Evolutionary conservation across 64 coral and sea anemone genomes (phyloP).

Genomic region (Platygyra sinensis): DNA sequence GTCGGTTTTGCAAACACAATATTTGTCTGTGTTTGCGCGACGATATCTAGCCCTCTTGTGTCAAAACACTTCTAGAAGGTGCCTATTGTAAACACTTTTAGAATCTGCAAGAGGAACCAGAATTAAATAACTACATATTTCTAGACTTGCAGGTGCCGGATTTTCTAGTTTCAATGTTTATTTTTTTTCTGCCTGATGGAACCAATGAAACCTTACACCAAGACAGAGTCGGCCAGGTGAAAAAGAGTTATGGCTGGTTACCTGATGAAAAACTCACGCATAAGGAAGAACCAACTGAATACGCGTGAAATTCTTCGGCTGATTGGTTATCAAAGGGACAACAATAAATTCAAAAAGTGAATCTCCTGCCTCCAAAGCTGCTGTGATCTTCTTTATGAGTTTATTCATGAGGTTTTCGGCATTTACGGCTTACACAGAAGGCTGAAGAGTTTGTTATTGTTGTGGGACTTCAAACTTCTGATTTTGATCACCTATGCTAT

Average conservation of each 20-base stretch:
- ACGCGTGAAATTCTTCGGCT: constrained; percentile 7
- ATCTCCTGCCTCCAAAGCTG: not conserved
- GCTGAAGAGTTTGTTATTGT: not conserved
- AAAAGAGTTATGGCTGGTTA: constrained; percentile 56
- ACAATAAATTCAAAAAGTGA: constrained; percentile 33
- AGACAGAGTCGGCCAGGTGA: constrained; percentile 63
- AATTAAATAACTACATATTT: constrained; percentile 42
- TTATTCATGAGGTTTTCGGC: constrained; percentile 32
- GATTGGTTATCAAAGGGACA: constrained; percentile 21
- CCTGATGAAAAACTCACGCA: constrained; percentile 59
- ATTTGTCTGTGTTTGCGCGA: not conserved
- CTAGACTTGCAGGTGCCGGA: constrained; percentile 44
- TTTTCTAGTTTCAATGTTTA: constrained; percentile 36
- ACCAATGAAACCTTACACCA: constrained; percentile 50
- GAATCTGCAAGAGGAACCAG: not conserved
- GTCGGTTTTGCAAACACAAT: not conserved
- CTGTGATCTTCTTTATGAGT: constrained; percentile 1
- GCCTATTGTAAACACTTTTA: constrained; percentile 2
- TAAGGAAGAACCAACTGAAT: constrained; percentile 19
- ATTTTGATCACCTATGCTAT: constrained; percentile 38
- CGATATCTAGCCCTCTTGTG: not conserved
- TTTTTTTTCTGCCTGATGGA: constrained; percentile 16
- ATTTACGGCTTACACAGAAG: constrained; percentile 2
- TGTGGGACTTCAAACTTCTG: constrained; percentile 15
- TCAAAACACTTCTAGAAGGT: not conserved